Base-by-base conservation (phyloP, 2,113 vertebrate species). In the Oceanites oceanicus region DNA sequence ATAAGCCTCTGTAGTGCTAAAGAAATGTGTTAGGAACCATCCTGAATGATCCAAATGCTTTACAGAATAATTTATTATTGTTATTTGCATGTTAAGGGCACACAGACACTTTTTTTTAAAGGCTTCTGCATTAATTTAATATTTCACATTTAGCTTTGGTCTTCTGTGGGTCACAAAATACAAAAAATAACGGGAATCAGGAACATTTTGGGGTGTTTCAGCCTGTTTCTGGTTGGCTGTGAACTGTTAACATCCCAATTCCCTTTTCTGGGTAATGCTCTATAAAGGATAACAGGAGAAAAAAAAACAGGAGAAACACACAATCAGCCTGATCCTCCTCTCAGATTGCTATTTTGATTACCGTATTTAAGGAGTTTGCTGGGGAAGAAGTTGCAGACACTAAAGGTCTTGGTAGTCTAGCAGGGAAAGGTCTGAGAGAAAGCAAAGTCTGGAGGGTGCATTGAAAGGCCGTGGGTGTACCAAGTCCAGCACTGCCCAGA, bases 71-170 rank as follows among this genome's bases (percentile, higher is more conserved):
- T 63, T 67, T 50, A 32, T 71, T 68, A 21, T 36, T 50, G 6
- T 32, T 88, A 76, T 83, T 82, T 92, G 11, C 16, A 73, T 27
- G 22, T 20, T 52, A 80, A 67, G 29, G 3, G 14, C 23, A 94
- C 50, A 74, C 1, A 59, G 45, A 81, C 72, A 0, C 0, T 6
- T 83, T 42, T 56, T 71, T 45, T 21, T 4, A 56, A 76, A 66
- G 30, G 13, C 44, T 90, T 91, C 27, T 52, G 34, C 10, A 40
- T 72, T 71, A 62, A 34, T 65, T 79, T 42, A 55, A 13, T 82
- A 88, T 52, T 75, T 92, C 44, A 73, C 27, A 49, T 90, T 94
- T 77, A 90, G 32, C 34, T 76, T 70, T 84, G 22, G 13, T 53
- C 5, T 80, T 74, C 45, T 55, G 27, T 67, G n/a, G 22, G 21